Evolutionary conservation across 2,113 vertebrate species (phyloP), one percentile per base, ranked within the genome.

Genomic region (Tachycineta bicolor): DNA sequence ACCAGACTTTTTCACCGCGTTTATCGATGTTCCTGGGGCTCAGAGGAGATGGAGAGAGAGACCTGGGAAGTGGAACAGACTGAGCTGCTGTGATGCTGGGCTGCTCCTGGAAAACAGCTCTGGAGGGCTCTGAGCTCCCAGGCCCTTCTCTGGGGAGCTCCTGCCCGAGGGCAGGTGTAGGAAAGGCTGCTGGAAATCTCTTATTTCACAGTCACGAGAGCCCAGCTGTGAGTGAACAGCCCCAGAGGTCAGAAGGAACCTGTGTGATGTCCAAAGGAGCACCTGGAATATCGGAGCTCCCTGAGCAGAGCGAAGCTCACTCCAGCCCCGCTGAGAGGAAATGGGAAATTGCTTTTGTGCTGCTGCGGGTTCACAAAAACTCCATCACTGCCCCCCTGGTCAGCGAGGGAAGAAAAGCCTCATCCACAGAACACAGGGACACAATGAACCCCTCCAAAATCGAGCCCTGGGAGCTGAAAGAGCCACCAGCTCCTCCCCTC

Each of bases 401-500:
- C 56, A 90, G 68, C 3, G 1, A 22, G 23, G 59, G 25, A 31
- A 60, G 5, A 29, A 85, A 79, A 90, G 28, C 41, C 52, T n/a
- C 9, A 1, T 15, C 43, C 65, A 6, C 13, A 5, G 37, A 14
- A 14, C 65, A 23, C 31, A 14, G 5, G 19, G 44, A 14, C 44
- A 18, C 47, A 22, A 4, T 47, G 28, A 44, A 9, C 10, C 26
- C 53, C 47, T 12, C 10, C 6, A 0, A 5, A n/a, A 15, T 26
- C 76, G 29, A 44, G 13, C 13, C 9, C 1, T 1, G 0, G 0
- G 53, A 2, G 69, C 26, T 3, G 13, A 2, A 3, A 41, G 12
- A 88, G 67, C 12, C 43, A 44, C 43, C 43, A 44, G 43, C 43
- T 44, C 16, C 43, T 44, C 43, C 43, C 10, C 58, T 70, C 70